phyloP scores from a whole-genome alignment of 2,797 vertebrate species.

The Mormyrops attenuatus region DNA sequence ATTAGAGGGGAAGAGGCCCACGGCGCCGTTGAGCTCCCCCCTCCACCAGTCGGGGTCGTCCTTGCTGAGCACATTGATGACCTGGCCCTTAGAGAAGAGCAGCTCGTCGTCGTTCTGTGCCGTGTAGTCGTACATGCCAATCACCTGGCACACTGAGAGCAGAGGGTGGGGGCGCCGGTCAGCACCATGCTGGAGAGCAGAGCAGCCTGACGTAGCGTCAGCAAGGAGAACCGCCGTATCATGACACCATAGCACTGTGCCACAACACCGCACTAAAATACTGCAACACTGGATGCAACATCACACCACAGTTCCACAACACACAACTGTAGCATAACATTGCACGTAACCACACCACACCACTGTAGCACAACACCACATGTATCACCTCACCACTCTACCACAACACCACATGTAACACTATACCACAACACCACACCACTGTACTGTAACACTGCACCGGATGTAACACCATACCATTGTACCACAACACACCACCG shows the following conservation, averaged over 20 bases:
- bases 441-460: background rate
- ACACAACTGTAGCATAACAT: background rate
- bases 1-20: slow-evolving; percentile 97
- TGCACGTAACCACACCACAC: background rate
- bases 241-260: background rate
- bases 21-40: slow-evolving; percentile 85
- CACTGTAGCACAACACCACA: background rate
- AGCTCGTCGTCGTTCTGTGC: slow-evolving; percentile 97
- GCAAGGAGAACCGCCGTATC: background rate
- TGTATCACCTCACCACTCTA: no score
- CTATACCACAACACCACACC: background rate
- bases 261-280: background rate
- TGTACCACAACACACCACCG: background rate
- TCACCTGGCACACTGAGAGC: slow-evolving; percentile 87
- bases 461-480: background rate
- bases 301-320: background rate
- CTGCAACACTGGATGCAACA: background rate
- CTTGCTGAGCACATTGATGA: slow-evolving; percentile 92
- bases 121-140: slow-evolving; percentile 96
- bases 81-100: slow-evolving; percentile 91
- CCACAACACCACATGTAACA: background rate
- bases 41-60: slow-evolving; percentile 99
- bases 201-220: background rate
- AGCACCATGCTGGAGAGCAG: background rate
- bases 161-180: background rate